Evolutionary conservation across 1,140 invertebrate species (phyloP), one percentile per base, ranked within the genome.

Genomic region (Cotesia typhae): DNA sequence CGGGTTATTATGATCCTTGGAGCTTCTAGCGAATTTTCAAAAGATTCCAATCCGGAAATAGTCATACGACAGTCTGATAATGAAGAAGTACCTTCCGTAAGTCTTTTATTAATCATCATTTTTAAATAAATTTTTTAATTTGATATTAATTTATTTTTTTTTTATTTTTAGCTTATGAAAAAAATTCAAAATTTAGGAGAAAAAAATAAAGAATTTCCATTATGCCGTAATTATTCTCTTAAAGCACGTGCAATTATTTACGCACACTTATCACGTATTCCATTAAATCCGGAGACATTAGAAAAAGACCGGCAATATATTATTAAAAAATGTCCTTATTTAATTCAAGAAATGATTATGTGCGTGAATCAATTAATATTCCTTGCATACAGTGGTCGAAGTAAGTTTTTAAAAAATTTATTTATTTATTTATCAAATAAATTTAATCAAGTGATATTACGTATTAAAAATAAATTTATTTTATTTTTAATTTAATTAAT

Each of bases 291-390:
- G 0, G 88, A 92, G 55, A 95, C 94, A 0, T 86, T 99, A 35
- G 95, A 98, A 75, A 90, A 91, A 77, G 95, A 96, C 86, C 89
- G 94, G 59, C 91, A 94, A 78, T 97, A 96, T 78, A 92, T 99
- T 74, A 90, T 98, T 52, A 95, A 92, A 78, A 97, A 98, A 84
- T 95, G 94, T 85, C 96, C 98, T 2, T 95, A 96, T 85, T 89
- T 99, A n/a, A 92, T 99, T 74, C 95, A 98, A 81, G 98, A 99
- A 88, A 98, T 99, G 95, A 94, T 99, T 60, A 95, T 94, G 78
- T 96, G 96, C 84, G 93, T 96, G 4, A 94, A 97, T 82, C 96
- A 98, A 85, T 88, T 99, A 35, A 96, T 98, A 63, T 91, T 96
- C 78, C 88, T 99, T 75, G 95, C 95, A 20, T 95, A 98, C 86